phyloP scores from a whole-genome alignment of 2,888 invertebrate genomes.

The Caenorhabditis zanzibari region DNA sequence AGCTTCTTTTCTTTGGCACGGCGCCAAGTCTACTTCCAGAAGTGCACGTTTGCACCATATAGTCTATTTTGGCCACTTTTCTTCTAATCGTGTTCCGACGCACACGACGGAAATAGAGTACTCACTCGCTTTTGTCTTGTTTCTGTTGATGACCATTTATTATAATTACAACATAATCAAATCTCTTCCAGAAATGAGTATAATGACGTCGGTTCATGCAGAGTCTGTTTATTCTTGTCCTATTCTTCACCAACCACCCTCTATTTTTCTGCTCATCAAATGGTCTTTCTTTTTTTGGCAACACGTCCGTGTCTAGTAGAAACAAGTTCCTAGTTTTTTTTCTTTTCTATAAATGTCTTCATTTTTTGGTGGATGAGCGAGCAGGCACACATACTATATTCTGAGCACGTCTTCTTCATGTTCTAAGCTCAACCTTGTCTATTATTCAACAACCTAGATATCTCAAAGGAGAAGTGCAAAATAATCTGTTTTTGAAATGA shows the following conservation, averaged over 20 bases:
- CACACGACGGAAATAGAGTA: conserved; percentile 49
- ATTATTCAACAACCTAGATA: conserved; percentile 34
- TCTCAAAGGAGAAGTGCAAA: conserved; percentile 29
- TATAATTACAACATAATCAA: conserved; percentile 25
- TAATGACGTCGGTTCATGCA: conserved; percentile 18
- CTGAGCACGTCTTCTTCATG: conserved; percentile 53
- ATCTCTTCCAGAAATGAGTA: neutral
- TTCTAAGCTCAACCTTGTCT: conserved; percentile 54
- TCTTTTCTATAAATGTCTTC: conserved; percentile 47
- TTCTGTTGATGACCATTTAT: neutral
- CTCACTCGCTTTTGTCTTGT: neutral
- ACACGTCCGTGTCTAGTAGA: neutral
- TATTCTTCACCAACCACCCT: conserved; percentile 26
- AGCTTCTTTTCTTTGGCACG: neutral
- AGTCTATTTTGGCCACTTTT: conserved; percentile 24
- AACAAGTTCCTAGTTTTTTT: conserved; percentile 47
- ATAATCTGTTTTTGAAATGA: conserved; percentile 43
- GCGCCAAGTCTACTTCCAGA: conserved; percentile 3
- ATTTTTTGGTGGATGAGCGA: conserved; percentile 54
- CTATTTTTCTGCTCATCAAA: conserved; percentile 15
- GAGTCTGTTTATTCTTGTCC: conserved; percentile 17
- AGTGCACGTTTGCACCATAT: conserved; percentile 15
- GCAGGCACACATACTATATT: conserved; percentile 38
- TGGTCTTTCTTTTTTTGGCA: conserved; percentile 23
- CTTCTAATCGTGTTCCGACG: conserved; percentile 14